phyloP scores from a whole-genome alignment of 1,140 invertebrate genomes.

The Musca domestica region DNA sequence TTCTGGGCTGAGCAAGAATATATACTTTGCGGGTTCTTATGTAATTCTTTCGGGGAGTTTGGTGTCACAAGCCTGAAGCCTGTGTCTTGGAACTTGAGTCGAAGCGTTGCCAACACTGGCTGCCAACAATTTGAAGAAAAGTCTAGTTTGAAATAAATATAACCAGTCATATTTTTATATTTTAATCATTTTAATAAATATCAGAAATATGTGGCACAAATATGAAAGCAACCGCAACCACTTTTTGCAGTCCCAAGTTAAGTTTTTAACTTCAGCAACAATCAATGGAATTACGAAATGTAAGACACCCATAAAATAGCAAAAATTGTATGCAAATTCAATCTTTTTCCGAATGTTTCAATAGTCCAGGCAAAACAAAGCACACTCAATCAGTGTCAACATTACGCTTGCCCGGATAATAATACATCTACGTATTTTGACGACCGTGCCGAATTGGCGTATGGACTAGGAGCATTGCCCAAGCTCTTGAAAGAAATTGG shows the following conservation, averaged over 20 bases:
- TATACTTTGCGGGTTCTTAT: no score
- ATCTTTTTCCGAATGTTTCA: background rate
- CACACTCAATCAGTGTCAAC: background rate
- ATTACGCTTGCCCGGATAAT: background rate
- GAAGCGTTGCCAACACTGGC: no score
- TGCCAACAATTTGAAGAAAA: no score
- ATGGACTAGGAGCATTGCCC: slow-evolving; percentile 40
- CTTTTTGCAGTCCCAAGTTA: slow-evolving; percentile 40
- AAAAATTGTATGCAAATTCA: no score
- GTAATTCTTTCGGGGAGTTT: no score
- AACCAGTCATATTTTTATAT: no score
- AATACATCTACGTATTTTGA: slow-evolving; percentile 34
- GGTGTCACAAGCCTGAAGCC: no score
- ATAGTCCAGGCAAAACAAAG: no score
- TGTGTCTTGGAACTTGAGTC: no score
- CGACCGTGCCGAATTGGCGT: slow-evolving; percentile 44
- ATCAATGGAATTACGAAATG: slow-evolving; percentile 34
- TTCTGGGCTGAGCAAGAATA: background rate
- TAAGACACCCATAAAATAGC: slow-evolving; percentile 17
- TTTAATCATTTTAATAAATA: no score
- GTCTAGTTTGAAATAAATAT: no score
- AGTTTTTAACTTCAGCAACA: slow-evolving; percentile 32
- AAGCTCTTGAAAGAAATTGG: slow-evolving; percentile 41
- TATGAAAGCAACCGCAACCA: slow-evolving; percentile 42
- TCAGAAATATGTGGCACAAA: slow-evolving; percentile 45